A percentile compares a stretch with the other conserved stretches of the same genome.
Evolutionary conservation across 2,797 vertebrate species (phyloP).

Genomic region (Gymnoscopelus microlampas): DNA sequence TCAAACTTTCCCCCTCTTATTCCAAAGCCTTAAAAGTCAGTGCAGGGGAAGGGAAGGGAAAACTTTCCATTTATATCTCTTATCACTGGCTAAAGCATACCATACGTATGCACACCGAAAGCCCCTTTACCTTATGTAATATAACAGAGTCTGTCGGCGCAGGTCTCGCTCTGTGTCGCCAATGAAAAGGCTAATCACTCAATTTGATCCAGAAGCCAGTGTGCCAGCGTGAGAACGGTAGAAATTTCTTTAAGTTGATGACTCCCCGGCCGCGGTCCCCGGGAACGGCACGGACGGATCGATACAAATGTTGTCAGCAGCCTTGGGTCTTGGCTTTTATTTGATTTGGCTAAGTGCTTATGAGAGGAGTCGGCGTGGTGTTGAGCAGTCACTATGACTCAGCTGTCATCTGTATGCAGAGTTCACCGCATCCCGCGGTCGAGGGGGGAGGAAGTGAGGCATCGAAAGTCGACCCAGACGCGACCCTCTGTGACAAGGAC

Average conservation of each 20-base stretch:
- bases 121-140: slow-evolving; percentile 27
- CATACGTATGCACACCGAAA: slow-evolving; percentile 62
- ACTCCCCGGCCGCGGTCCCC: slow-evolving; percentile 35
- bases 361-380: slow-evolving; percentile 19
- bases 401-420: slow-evolving; percentile 75
- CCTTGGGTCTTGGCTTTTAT: slow-evolving; percentile 46
- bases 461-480: slow-evolving; percentile 72
- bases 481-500: slow-evolving; percentile 74
- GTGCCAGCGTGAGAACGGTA: slow-evolving; percentile 59
- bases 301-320: slow-evolving; percentile 49
- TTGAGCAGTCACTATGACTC: slow-evolving; percentile 48
- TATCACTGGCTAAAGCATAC: slow-evolving; percentile 43
- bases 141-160: slow-evolving; percentile 51
- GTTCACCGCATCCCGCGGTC: slow-evolving; percentile 73
- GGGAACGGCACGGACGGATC: slow-evolving; percentile 46
- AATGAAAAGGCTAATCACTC: slow-evolving; percentile 61
- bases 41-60: slow-evolving; percentile 14
- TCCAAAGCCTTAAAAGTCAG: slow-evolving; percentile 60
- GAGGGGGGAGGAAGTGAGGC: slow-evolving; percentile 56
- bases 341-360: slow-evolving; percentile 57
- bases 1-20: slow-evolving; percentile 44
- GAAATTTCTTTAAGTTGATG: slow-evolving; percentile 34
- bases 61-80: slow-evolving; percentile 49
- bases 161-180: slow-evolving; percentile 56
- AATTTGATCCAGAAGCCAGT: slow-evolving; percentile 54